These are phyloP conservation scores for Dendronephthya gigantea DNA, from an alignment of 64 coral and sea anemone species.

Conservation along the genomic window DNA sequence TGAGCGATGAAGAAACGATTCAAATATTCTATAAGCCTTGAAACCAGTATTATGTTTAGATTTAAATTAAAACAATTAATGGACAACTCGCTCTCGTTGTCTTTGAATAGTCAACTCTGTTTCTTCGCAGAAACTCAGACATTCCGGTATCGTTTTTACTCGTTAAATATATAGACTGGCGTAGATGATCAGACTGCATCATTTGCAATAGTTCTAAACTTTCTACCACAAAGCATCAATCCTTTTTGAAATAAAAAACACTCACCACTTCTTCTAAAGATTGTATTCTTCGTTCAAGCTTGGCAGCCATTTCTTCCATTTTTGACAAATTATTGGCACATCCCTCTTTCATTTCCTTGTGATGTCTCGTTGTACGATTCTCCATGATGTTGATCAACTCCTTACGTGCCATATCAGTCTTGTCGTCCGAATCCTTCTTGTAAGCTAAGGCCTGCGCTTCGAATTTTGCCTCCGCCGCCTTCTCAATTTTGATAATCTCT, in stretches of 20 bases:
- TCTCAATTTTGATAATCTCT: background rate
- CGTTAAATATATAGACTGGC: too few relatives aligned
- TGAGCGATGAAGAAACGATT: too few relatives aligned
- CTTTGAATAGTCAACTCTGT: too few relatives aligned
- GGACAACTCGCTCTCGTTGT: too few relatives aligned
- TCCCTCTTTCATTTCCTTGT: background rate
- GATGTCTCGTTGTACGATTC: background rate
- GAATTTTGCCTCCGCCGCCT: background rate
- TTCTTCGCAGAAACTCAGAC: too few relatives aligned
- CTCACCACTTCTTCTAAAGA: background rate
- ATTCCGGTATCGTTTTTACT: too few relatives aligned
- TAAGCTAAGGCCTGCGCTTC: background rate
- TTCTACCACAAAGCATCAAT: too few relatives aligned
- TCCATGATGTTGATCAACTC: background rate
- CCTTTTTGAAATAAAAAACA: background rate
- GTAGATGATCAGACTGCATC: too few relatives aligned
- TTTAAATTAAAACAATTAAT: too few relatives aligned
- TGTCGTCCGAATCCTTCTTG: background rate
- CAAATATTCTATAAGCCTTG: too few relatives aligned
- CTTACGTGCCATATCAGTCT: background rate
- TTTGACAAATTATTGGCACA: background rate
- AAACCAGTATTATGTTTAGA: too few relatives aligned
- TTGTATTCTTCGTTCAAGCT: background rate
- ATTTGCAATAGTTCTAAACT: too few relatives aligned
- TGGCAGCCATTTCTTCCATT: background rate